These are phyloP conservation scores for Molossus alvarezi DNA, from an alignment of 2,797 vertebrate species.

Conservation along the genomic window DNA sequence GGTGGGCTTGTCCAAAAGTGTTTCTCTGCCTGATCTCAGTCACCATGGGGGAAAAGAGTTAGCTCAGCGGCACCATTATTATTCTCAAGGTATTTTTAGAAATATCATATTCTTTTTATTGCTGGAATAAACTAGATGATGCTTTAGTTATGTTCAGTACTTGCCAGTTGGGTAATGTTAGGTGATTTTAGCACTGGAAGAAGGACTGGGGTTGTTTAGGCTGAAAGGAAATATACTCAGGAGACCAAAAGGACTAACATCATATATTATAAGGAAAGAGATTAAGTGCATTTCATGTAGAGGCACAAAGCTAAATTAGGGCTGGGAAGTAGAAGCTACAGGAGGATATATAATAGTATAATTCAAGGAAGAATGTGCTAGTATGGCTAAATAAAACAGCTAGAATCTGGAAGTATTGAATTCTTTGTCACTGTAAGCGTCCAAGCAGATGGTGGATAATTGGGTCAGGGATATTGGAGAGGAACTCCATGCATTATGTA, in stretches of 20 bases:
- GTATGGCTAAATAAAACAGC: not conserved
- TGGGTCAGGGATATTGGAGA: not conserved
- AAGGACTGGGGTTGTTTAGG: not conserved
- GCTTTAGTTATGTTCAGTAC: not conserved
- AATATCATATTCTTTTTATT: not conserved
- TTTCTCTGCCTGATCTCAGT: not conserved
- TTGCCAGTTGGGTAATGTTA: not conserved
- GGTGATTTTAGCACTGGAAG: not conserved
- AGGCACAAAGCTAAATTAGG: not conserved
- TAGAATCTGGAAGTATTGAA: not conserved
- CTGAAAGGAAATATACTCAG: not conserved
- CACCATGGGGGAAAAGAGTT: not conserved
- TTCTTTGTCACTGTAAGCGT: not conserved
- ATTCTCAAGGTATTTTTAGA: slow-evolving; percentile 7
- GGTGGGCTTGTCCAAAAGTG: not conserved
- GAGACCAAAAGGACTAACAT: not conserved
- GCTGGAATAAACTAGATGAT: not conserved
- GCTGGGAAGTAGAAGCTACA: not conserved
- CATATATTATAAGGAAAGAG: not conserved
- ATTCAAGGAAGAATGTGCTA: slow-evolving; percentile 5
- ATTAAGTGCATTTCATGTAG: not conserved
- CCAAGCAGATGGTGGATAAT: not conserved
- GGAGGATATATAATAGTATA: not conserved
- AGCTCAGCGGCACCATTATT: not conserved
- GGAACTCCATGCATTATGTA: not conserved